Evolutionary conservation across 2,797 vertebrate species (phyloP).

Genomic region (Schizopygopsis pylzovi): DNA sequence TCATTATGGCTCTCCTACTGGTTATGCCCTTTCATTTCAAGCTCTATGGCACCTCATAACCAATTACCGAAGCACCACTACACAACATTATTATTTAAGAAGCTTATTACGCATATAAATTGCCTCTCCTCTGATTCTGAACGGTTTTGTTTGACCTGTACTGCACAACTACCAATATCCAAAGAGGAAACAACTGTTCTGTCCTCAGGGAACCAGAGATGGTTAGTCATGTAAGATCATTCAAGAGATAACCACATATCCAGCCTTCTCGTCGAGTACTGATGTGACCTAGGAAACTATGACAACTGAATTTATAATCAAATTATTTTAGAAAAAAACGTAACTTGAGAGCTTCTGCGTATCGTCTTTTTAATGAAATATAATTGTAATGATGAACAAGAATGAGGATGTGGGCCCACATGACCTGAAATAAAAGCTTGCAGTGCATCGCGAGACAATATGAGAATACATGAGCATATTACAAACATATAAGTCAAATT

Average conservation of each 20-base stretch:
- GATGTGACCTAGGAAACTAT: slow-evolving; percentile 33
- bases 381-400: slow-evolving; percentile 5
- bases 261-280: slow-evolving; percentile 2
- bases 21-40: slow-evolving; percentile 3
- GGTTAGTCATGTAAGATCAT: slow-evolving; percentile 42
- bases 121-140: neutral
- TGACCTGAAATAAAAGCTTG: slow-evolving; percentile 15
- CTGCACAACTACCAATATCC: neutral
- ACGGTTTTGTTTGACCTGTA: neutral
- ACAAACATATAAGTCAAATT: neutral
- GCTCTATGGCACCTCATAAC: neutral
- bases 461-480: neutral
- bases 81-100: slow-evolving; percentile 10
- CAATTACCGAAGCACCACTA: neutral
- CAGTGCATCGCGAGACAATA: neutral
- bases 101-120: neutral
- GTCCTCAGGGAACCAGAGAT: slow-evolving; percentile 42
- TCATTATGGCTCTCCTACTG: neutral
- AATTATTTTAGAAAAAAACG: slow-evolving; percentile 32
- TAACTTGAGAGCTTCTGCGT: slow-evolving; percentile 7
- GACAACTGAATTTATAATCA: slow-evolving; percentile 45
- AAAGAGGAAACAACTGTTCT: slow-evolving; percentile 17
- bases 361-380: slow-evolving; percentile 10
- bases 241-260: slow-evolving; percentile 36
- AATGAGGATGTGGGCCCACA: neutral